Base-by-base conservation (phyloP, 2,113 vertebrate species). In the Pongo pygmaeus region DNA sequence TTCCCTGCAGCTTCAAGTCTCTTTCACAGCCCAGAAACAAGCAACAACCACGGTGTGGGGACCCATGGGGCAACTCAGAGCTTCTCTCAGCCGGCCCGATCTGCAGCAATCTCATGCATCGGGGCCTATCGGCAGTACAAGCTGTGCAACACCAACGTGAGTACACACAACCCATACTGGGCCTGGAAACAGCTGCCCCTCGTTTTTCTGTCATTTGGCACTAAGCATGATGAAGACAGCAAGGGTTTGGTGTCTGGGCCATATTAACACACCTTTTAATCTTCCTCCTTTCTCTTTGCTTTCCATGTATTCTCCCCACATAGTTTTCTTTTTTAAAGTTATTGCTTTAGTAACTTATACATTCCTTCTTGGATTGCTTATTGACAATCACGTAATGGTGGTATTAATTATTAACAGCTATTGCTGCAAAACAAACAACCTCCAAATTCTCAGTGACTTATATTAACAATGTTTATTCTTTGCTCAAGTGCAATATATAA, bases 91-190 rank as follows among this genome's bases (percentile, higher is more conserved):
- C 98, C 98, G 13, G 98, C 97, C 14, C 97, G 99, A 22, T 98
- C 99, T 1, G 64, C 98, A 10, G 98, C 99, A 1, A 99, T 99
- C 69, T 98, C 98, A 7, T 99, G 99, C 95, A 91, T 98, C 0
- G 99, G 99, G 8, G 84, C 98, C 96, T 98, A 99, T 86, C 98
- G 98, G 94, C 99, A 98, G 25, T 98, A 99, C 98, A 99, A 98
- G 97, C 98, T 99, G 91, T 99, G 99, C 98, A 99, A 99, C 97
- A 99, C 98, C 14, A 98, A 99, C 1, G 99, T 99, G 98, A 98
- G 99, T 98, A 96, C 69, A 7, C 14, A 8, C 20, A 0, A 0
- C 55, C 8, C 1, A 1, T 7, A 4, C 59, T 2, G 25, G 77
- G 8, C n/a, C 32, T 81, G 13, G 38, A 20, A 4, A 8, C 48